Percentiles rank a stretch among this genome's conserved stretches.
phyloP scores from a whole-genome alignment of 2,113 vertebrate species.

The Ivindomyrus marchei region DNA sequence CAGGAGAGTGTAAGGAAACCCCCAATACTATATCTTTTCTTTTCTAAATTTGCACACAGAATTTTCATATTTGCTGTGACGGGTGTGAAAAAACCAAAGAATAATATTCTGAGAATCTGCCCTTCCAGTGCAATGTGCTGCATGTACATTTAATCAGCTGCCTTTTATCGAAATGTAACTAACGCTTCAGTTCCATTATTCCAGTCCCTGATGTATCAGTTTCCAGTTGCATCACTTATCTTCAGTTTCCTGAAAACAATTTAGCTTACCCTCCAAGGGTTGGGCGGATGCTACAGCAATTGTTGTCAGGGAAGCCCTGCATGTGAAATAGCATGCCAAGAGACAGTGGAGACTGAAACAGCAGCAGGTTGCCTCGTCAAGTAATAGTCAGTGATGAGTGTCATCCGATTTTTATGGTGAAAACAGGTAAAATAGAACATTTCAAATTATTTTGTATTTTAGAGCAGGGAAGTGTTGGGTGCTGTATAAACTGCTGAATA shows the following conservation, averaged over 20 bases:
- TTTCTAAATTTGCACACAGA: neutral
- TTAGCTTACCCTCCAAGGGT: conserved; percentile 18
- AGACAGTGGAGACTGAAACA: neutral
- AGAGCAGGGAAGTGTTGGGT: neutral
- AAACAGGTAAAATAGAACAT: neutral
- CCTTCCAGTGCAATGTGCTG: neutral
- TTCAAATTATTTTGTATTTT: neutral
- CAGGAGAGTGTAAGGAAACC: neutral
- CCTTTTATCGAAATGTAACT: neutral
- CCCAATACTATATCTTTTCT: neutral
- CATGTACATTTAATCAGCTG: neutral
- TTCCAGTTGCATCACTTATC: conserved; percentile 40
- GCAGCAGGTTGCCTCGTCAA: neutral
- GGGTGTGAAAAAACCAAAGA: neutral
- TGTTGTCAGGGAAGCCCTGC: neutral
- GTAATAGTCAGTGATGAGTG: conserved; percentile 1
- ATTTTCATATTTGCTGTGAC: neutral
- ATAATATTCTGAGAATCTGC: neutral
- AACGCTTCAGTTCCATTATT: neutral
- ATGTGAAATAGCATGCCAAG: conserved; percentile 34
- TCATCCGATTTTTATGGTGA: neutral
- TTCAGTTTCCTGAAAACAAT: conserved; percentile 41
- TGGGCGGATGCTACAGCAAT: neutral
- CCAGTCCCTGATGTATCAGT: conserved; percentile 21
- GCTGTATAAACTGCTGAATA: neutral